A percentile compares a stretch with the other conserved stretches of the same genome.
Conservation (phyloP, 1,140 invertebrate species). For the Pissodes strobi region DNA sequence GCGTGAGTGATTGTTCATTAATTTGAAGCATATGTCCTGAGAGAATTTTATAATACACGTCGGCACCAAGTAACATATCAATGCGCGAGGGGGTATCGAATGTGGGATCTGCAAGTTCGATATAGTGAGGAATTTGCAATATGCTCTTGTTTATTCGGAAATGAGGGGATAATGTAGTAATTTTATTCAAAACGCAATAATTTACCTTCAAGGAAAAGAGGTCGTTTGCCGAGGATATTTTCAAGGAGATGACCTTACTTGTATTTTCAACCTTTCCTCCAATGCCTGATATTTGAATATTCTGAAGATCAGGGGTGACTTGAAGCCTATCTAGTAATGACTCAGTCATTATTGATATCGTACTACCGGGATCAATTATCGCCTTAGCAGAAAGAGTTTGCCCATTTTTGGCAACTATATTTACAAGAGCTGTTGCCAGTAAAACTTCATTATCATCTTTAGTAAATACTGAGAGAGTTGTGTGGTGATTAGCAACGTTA, state of each 20-base stretch:
- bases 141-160: too few relatives aligned
- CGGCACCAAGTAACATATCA: slow-evolving; percentile 15
- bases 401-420: slow-evolving; percentile 3
- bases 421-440: slow-evolving; percentile 4
- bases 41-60: slow-evolving; percentile 10
- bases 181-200: too few relatives aligned
- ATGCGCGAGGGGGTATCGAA: background rate
- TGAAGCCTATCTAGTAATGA: background rate
- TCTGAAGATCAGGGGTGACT: background rate
- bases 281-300: slow-evolving; percentile 3
- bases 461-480: too few relatives aligned
- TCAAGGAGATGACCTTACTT: background rate
- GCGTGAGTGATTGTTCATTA: background rate
- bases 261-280: background rate
- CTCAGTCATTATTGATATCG: too few relatives aligned
- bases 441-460: background rate
- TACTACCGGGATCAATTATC: background rate
- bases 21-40: background rate
- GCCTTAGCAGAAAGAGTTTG: background rate
- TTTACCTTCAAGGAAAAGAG: too few relatives aligned
- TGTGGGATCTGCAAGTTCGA: slow-evolving; percentile 6
- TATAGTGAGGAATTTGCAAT: background rate
- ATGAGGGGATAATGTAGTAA: too few relatives aligned
- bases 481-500: too few relatives aligned
- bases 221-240: background rate